These are phyloP conservation scores for Noctua pronuba DNA, from an alignment of 2,888 invertebrate species.

Conservation along the genomic window DNA sequence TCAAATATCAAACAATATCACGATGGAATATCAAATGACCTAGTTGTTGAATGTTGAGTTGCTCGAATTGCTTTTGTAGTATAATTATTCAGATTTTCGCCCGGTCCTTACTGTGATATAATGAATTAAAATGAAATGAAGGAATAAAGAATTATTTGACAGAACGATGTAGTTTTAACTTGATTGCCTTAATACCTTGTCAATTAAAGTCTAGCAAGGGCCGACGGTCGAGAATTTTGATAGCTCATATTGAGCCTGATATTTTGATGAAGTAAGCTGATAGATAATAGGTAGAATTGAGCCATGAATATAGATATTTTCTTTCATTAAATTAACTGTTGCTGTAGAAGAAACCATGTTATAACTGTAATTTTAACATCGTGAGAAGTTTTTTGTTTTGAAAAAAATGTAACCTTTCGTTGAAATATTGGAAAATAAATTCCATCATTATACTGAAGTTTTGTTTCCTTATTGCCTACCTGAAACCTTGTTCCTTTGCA, in stretches of 20 bases:
- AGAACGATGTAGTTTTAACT: slow-evolving; percentile 78
- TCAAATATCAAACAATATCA: slow-evolving; percentile 74
- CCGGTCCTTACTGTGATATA: slow-evolving; percentile 89
- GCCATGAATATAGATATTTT: slow-evolving; percentile 81
- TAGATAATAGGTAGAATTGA: slow-evolving; percentile 85
- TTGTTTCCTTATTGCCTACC: slow-evolving; percentile 74
- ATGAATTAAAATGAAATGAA: slow-evolving; percentile 74
- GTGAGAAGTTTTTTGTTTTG: slow-evolving; percentile 80
- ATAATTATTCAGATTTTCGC: slow-evolving; percentile 89
- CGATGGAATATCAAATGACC: slow-evolving; percentile 78
- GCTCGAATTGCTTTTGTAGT: slow-evolving; percentile 87
- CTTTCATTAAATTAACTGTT: slow-evolving; percentile 83
- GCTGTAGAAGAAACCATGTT: slow-evolving; percentile 79
- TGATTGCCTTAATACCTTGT: slow-evolving; percentile 80
- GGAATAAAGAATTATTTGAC: slow-evolving; percentile 78
- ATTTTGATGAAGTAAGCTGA: slow-evolving; percentile 84
- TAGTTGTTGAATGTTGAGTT: slow-evolving; percentile 85
- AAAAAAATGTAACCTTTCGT: slow-evolving; percentile 85
- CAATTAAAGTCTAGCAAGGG: slow-evolving; percentile 82
- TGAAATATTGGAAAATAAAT: slow-evolving; percentile 87
- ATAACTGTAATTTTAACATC: slow-evolving; percentile 82
- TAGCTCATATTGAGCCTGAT: slow-evolving; percentile 90
- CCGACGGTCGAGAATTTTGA: slow-evolving; percentile 86
- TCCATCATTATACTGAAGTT: slow-evolving; percentile 82
- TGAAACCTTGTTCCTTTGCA: slow-evolving; percentile 42